Evolutionary conservation across 2,888 invertebrate genomes (phyloP).

Genomic region (Noctua janthe): DNA sequence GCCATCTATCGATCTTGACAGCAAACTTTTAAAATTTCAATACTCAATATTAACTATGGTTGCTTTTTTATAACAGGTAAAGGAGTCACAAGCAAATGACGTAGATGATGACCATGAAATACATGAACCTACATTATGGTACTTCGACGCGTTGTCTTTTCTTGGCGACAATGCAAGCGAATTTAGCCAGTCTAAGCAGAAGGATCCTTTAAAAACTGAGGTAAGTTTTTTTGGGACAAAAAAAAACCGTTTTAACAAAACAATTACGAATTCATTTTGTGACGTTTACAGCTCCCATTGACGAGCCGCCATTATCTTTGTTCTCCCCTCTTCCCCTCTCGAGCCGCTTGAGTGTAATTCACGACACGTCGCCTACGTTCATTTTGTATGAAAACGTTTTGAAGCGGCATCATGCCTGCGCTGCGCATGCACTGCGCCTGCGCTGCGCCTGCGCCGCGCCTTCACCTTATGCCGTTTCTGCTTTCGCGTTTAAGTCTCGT

Average conservation of each 20-base stretch:
- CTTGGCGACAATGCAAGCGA: constrained; percentile 35
- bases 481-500: not conserved
- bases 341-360: no score
- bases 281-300: not conserved
- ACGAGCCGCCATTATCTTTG: not conserved
- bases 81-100: constrained; percentile 1
- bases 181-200: not conserved
- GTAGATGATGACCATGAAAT: not conserved
- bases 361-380: no score
- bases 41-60: not conserved
- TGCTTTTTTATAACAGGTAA: constrained; percentile 7
- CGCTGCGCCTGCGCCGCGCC: no score
- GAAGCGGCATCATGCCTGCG: no score
- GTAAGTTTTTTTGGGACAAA: constrained; percentile 9
- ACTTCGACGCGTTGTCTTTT: constrained; percentile 32
- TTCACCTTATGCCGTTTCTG: no score
- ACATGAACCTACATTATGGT: constrained; percentile 40
- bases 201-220: constrained; percentile 36
- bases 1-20: not conserved
- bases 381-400: no score
- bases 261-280: not conserved
- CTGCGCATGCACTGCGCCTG: no score
- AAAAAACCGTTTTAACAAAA: not conserved
- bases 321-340: not conserved
- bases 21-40: not conserved